Evolutionary conservation across 2,113 vertebrate species (phyloP).

Genomic region (Arizona elegans): DNA sequence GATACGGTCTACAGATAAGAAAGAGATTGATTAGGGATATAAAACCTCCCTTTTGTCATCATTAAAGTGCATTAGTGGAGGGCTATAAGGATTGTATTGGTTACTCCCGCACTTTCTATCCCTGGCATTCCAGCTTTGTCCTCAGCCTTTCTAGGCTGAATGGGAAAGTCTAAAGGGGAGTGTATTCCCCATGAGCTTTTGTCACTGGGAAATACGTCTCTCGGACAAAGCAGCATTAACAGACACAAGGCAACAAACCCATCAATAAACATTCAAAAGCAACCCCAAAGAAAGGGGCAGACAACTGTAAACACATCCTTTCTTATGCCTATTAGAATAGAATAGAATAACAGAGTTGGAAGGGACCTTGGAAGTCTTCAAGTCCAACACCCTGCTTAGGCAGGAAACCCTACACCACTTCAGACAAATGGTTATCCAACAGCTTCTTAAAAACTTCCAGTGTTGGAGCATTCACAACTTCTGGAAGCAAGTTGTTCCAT

Average conservation of each 20-base stretch:
- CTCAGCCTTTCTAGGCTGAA: background rate
- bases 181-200: background rate
- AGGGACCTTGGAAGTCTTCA: too few species aligned
- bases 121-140: background rate
- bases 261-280: background rate
- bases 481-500: too few species aligned
- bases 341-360: too few species aligned
- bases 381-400: too few species aligned
- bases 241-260: background rate
- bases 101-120: background rate
- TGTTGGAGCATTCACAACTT: too few species aligned
- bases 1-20: background rate
- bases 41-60: background rate
- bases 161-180: background rate
- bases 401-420: too few species aligned
- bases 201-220: background rate
- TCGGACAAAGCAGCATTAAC: background rate
- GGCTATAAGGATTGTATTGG: background rate
- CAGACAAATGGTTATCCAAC: too few species aligned
- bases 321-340: background rate
- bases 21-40: background rate
- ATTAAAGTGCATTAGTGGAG: background rate
- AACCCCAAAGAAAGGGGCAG: background rate
- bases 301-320: background rate
- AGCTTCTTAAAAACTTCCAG: too few species aligned